Base-by-base conservation (phyloP, 2,888 invertebrate genomes). In the Gastracanthus pulcherrimus region DNA sequence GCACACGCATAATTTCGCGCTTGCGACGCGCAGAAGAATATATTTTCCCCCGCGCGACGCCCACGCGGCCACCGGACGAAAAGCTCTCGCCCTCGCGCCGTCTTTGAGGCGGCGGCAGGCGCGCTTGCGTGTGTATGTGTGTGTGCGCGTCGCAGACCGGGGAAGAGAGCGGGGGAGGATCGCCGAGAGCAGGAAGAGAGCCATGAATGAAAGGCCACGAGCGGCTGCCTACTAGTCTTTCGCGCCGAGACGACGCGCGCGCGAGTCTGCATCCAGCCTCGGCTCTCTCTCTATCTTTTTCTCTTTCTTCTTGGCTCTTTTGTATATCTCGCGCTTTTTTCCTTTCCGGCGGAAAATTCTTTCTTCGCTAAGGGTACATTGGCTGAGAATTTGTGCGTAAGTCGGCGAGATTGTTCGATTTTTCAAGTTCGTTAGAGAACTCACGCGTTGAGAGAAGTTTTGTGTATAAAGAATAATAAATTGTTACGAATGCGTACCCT, bases 221-320 rank as follows among this genome's bases (percentile, higher is more conserved):
- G 45, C 45, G n/a, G 45, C 13, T n/a, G n/a, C 62, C 62, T 19
- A 34, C 62, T 36, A 62, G 62, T 62, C 62, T 62, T 62, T 62
- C 62, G 62, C 62, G 62, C 19, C 16, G n/a, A n/a, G 45, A 45
- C 45, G 45, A 45, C 16, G n/a, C 45, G 45, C 45, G 13, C 36
- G 62, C 62, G 34, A 62, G 34, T 62, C 62, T 4, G 34, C n/a
- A n/a, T n/a, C n/a, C n/a, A n/a, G n/a, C n/a, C n/a, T n/a, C n/a
- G n/a, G n/a, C n/a, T 29, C 58, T 62, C 19, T 19, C n/a, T 62
- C n/a, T 62, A 19, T 34, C 34, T 34, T 36, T 19, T 62, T 62
- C 34, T 36, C 62, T 62, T 4, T 62, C 51, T 70, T 58, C 41
- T 36, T 72, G 48, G 67, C 67, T 80, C 77, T 70, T 74, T 41